Evolutionary conservation across 2,797 vertebrate genomes (phyloP).

Genomic region (Urocyon cinereoargenteus): DNA sequence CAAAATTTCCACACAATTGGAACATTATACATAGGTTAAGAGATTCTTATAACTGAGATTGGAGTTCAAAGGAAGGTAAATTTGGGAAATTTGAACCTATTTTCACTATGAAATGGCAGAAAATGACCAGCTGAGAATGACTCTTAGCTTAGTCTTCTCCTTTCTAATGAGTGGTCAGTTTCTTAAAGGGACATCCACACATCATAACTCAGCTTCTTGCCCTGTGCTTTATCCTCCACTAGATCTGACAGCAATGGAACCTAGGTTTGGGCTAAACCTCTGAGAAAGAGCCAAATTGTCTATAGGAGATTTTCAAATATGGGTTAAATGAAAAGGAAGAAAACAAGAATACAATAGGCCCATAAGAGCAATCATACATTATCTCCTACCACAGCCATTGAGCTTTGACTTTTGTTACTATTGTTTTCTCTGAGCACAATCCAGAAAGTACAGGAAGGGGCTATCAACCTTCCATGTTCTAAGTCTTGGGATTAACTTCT

Average conservation of each 20-base stretch:
- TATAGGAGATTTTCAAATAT: not conserved
- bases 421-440: not conserved
- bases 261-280: not conserved
- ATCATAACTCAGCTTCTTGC: no score
- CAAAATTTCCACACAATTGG: not conserved
- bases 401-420: not conserved
- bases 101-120: not conserved
- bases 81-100: not conserved
- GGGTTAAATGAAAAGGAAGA: not conserved
- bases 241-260: not conserved
- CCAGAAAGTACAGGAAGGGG: not conserved
- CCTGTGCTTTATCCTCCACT: not conserved
- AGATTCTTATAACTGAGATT: not conserved
- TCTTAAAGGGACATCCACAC: fast-evolving
- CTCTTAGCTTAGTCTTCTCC: not conserved
- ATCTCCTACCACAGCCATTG: not conserved
- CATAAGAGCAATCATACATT: not conserved
- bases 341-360: not conserved
- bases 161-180: not conserved
- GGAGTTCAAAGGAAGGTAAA: not conserved
- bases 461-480: not conserved
- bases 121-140: not conserved
- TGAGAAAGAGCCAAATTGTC: not conserved
- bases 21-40: not conserved
- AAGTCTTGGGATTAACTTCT: not conserved